phyloP scores from a whole-genome alignment of 2,113 vertebrate genomes.

The Lagenorhynchus albirostris region DNA sequence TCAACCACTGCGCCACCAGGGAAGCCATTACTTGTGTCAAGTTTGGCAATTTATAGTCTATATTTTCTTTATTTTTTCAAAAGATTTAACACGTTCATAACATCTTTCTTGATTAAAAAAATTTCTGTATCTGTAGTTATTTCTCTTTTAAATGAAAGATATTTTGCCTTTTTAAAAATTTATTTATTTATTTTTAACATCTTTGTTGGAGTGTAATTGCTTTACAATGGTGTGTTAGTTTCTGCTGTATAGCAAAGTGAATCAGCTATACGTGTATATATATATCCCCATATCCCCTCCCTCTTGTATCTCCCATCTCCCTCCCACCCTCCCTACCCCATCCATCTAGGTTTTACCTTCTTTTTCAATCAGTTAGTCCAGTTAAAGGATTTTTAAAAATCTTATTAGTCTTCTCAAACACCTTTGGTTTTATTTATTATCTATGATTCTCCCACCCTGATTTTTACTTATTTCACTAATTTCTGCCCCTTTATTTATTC shows the following conservation, averaged over 20 bases:
- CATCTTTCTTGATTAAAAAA: neutral
- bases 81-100: neutral
- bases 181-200: too few relatives aligned
- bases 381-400: neutral
- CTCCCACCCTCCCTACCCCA: too few relatives aligned
- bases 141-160: neutral
- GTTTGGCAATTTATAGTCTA: neutral
- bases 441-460: neutral
- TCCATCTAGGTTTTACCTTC: neutral
- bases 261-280: too few relatives aligned
- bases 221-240: too few relatives aligned
- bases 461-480: neutral
- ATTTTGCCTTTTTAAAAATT: neutral
- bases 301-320: too few relatives aligned
- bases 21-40: neutral
- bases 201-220: too few relatives aligned
- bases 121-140: neutral
- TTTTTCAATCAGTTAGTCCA: neutral
- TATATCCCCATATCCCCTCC: too few relatives aligned
- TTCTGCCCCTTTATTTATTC: neutral
- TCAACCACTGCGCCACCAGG: too few relatives aligned
- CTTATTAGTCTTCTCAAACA: neutral
- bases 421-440: neutral
- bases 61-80: neutral
- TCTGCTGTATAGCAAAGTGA: too few relatives aligned